A percentile compares a stretch with the other conserved stretches of the same genome.
Evolutionary conservation across 2,113 vertebrate species (phyloP).

Genomic region (Sorex araneus): DNA sequence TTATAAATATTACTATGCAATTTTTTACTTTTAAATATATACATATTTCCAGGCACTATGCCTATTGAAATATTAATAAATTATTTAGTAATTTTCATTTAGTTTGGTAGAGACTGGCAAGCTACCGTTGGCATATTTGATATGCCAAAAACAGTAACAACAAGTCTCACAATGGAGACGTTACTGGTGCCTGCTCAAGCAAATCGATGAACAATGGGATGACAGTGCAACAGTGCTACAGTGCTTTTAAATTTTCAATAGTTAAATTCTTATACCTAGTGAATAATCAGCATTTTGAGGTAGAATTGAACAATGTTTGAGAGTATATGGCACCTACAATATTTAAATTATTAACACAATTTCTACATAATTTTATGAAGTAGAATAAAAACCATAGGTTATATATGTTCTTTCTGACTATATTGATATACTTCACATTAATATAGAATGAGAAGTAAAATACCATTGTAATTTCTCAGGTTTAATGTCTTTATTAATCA

Average conservation of each 20-base stretch:
- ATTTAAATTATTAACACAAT: slow-evolving; percentile 54
- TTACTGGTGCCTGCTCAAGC: no score
- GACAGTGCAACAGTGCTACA: no score
- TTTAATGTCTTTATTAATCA: slow-evolving; percentile 39
- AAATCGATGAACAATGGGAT: no score
- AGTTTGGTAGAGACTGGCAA: no score
- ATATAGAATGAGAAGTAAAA: slow-evolving; percentile 9
- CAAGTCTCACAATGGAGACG: no score
- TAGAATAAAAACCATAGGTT: slow-evolving; percentile 23
- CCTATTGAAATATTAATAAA: slow-evolving; percentile 50
- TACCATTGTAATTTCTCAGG: neutral
- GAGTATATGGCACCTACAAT: slow-evolving; percentile 20
- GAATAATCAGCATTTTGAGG: slow-evolving; percentile 45
- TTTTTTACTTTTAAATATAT: slow-evolving; percentile 44
- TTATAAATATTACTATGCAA: slow-evolving; percentile 28
- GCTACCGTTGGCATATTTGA: no score
- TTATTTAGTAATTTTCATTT: slow-evolving; percentile 57
- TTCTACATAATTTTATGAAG: slow-evolving; percentile 52
- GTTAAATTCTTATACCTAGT: slow-evolving; percentile 61
- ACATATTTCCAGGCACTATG: slow-evolving; percentile 53
- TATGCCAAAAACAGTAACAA: no score
- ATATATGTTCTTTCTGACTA: neutral
- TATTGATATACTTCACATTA: slow-evolving; percentile 41
- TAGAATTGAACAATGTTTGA: slow-evolving; percentile 47
- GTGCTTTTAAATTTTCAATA: slow-evolving; percentile 57